Base-by-base conservation (phyloP, 2,888 invertebrate species). In the Oeneis ivallda region DNA sequence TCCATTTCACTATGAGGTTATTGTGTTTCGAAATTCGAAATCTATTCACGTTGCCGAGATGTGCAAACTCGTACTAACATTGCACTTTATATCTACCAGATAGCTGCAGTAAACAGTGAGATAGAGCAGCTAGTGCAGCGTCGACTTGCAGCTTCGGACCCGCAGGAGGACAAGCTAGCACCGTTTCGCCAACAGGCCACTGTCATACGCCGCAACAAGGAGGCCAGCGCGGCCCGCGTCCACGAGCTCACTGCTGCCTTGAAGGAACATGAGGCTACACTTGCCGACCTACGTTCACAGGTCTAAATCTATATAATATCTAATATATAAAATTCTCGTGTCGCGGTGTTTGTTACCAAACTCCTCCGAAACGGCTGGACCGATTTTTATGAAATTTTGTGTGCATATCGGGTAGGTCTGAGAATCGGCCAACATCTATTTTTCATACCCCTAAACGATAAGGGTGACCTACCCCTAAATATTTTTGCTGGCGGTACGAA, bases 121-220 rank as follows among this genome's bases (percentile, higher is more conserved):
- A 93, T 96, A 67, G 96, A 95, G 76, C 93, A 94, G 69, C 82
- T 96, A 67, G 94, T 96, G 0, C 95, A 96, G 81, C 94, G 94
- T 62, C 93, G 95, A 71, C 92, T 96, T 80, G 93, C 93, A 10
- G 92, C 92, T 41, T 92, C 93, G 0, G 94, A 94, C 66, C 94
- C 94, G 75, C 91, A 92, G 64, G 93, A 93, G 67, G 96, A 97
- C 81, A 96, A 96, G 80, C 87, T 97, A 70, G 95, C 95, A 1
- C 95, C 97, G 52, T 97, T 97, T 80, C 93, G 97, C 41, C 97
- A 98, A 79, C 97, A 98, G 86, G 96, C 96, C 0, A 93, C 94
- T 0, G 95, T 96, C 32, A 95, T 97, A 56, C 93, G 94, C 11
- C 94, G 96, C 66, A 96, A 96, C 80, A 97, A 97, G 80, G 95